These are phyloP conservation scores for Euplagia quadripunctaria DNA, from an alignment of 2,888 invertebrate species.

Conservation along the genomic window DNA sequence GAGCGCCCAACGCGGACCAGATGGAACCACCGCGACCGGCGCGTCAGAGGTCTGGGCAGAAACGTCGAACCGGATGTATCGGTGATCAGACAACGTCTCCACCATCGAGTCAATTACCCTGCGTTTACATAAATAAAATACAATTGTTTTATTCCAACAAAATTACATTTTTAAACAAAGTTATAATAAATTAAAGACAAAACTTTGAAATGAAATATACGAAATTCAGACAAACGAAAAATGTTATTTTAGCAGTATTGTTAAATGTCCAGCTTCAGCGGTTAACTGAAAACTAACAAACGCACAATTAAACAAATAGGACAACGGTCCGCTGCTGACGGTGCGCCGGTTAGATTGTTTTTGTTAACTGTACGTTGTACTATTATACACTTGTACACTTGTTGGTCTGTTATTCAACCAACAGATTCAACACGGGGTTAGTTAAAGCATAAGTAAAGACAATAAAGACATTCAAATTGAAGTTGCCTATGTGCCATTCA, in stretches of 20 bases:
- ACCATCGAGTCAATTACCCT: too few relatives aligned
- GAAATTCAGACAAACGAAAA: neutral
- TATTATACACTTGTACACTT: neutral
- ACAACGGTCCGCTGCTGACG: neutral
- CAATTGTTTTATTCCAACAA: too few relatives aligned
- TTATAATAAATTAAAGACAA: neutral
- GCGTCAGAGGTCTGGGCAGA: too few relatives aligned
- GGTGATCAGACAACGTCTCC: too few relatives aligned
- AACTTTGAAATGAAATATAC: neutral
- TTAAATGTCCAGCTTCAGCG: conserved; percentile 21
- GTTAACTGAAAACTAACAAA: conserved; percentile 54
- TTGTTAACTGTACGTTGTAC: neutral
- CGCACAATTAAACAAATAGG: conserved; percentile 48
- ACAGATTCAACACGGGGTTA: neutral
- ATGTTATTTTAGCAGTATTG: conserved; percentile 2
- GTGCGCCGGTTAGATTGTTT: neutral
- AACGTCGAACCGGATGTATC: too few relatives aligned
- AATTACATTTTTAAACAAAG: too few relatives aligned
- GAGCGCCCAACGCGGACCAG: too few relatives aligned
- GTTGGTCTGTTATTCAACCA: neutral
- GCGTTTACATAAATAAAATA: too few relatives aligned
- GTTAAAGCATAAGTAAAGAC: too few relatives aligned
- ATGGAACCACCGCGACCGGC: too few relatives aligned
- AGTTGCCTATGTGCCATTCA: too few relatives aligned
- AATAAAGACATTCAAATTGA: too few relatives aligned